These are phyloP conservation scores for Anthopleura sola DNA, from an alignment of 64 coral and sea anemone genomes.

Conservation along the genomic window DNA sequence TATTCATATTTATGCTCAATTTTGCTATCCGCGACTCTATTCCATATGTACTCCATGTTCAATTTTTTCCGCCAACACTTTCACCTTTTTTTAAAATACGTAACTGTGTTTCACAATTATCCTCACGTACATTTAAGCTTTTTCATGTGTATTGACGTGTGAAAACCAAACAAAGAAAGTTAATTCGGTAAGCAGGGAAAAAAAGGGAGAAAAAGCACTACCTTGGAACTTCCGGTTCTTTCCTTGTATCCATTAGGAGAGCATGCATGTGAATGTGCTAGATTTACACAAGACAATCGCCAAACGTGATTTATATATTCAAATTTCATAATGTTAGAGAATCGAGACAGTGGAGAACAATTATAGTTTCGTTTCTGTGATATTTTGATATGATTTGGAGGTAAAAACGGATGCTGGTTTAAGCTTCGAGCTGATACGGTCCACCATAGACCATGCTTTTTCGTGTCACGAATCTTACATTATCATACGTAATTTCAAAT, in stretches of 20 bases:
- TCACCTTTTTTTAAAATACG: no score
- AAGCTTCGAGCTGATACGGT: slow-evolving; percentile 5
- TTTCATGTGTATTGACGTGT: background rate
- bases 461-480: background rate
- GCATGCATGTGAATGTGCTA: background rate
- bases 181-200: background rate
- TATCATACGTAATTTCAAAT: background rate
- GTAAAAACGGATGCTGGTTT: slow-evolving; percentile 12
- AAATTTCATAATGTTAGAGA: slow-evolving; percentile 7
- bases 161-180: background rate
- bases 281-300: slow-evolving; percentile 7
- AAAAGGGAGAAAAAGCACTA: background rate
- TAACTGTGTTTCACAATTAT: no score
- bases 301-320: slow-evolving; percentile 17
- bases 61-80: no score
- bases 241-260: background rate
- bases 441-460: background rate
- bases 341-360: slow-evolving; percentile 19
- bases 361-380: slow-evolving; percentile 1
- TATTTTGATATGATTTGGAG: slow-evolving; percentile 9
- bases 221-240: slow-evolving; percentile 12
- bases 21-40: no score
- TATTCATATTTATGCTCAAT: no score
- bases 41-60: no score
- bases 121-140: no score